A percentile compares a stretch with the other conserved stretches of the same genome.
These are phyloP conservation scores for Peromyscus aztecus DNA, from an alignment of 2,797 vertebrate genomes.

Conservation along the genomic window DNA sequence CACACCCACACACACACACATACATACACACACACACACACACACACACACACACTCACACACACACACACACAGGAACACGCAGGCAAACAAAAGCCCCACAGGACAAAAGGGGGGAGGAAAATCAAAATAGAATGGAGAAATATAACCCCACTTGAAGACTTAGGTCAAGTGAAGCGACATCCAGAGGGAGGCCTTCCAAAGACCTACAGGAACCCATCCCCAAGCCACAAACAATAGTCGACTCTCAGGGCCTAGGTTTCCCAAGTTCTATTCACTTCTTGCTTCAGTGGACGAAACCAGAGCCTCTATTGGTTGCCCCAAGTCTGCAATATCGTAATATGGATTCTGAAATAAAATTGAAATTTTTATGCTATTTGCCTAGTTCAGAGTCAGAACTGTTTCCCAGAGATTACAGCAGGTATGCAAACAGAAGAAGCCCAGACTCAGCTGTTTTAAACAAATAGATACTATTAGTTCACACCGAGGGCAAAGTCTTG, in stretches of 20 bases:
- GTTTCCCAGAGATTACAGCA: not conserved
- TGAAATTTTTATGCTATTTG: not conserved
- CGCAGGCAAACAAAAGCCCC: not conserved
- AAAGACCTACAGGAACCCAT: not conserved
- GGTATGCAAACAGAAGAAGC: not conserved
- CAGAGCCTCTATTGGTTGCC: too few relatives aligned
- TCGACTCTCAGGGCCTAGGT: not conserved
- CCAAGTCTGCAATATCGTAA: not conserved
- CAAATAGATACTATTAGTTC: not conserved
- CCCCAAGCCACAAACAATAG: not conserved
- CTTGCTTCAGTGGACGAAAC: not conserved
- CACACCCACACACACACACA: not conserved
- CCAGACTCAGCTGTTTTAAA: not conserved
- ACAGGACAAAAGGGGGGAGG: not conserved
- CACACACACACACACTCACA: too few relatives aligned
- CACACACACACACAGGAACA: not conserved
- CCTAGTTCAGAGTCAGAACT: not conserved
- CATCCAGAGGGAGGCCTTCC: not conserved
- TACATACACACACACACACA: too few relatives aligned
- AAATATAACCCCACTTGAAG: not conserved
- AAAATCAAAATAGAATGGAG: not conserved
- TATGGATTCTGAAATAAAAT: not conserved
- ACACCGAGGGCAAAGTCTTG: rapidly evolving
- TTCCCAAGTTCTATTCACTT: not conserved
- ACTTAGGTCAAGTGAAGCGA: not conserved